Evolutionary conservation across 2,888 invertebrate species (phyloP), one percentile per base, ranked within the genome.

Genomic region (Nysson spinosus): DNA sequence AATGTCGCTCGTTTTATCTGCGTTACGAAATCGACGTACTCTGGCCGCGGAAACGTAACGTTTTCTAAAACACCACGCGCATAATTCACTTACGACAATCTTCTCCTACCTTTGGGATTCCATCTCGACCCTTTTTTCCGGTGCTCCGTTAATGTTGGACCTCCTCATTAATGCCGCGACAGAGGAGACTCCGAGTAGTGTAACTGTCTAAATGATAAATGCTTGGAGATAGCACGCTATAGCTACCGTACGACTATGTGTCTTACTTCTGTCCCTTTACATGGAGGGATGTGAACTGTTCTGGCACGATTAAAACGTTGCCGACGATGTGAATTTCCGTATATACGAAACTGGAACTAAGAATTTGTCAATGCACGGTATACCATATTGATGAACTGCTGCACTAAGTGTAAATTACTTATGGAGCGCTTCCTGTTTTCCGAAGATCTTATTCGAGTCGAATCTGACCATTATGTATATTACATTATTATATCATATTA

Each of bases 121-220:
- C 28, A 24, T 28, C 32, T 14, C 12, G 35, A 12, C 28, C 16
- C 20, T 34, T 43, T 47, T 46, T 40, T 42, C 24, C 17, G 17
- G 42, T 12, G 51, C 64, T 64, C 55, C 60, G 46, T 60, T 60
- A 64, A 68, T 60, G 55, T 30, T 35, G 16, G 32, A 4, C 37
- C 58, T 26, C 47, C 54, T 68, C 64, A 60, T 68, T 68, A 68
- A 68, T 62, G 44, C 49, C 42, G 40, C 26, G 54, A 55, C 37
- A 35, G 49, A 52, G 47, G 40, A 57, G 51, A 56, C 56, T 61
- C 46, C 37, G 9, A 58, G 71, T 43, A 67, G 75, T 81, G 82
- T 81, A 80, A 72, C 81, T 82, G 83, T 82, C 82, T 57, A 69
- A 78, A 75, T 83, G 83, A 83, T 84, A 80, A 82, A 84, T 83